Percentiles rank a stretch among this genome's conserved stretches.
Evolutionary conservation across 2,797 vertebrate species (phyloP).

Genomic region (Catamblyrhynchus diadema): DNA sequence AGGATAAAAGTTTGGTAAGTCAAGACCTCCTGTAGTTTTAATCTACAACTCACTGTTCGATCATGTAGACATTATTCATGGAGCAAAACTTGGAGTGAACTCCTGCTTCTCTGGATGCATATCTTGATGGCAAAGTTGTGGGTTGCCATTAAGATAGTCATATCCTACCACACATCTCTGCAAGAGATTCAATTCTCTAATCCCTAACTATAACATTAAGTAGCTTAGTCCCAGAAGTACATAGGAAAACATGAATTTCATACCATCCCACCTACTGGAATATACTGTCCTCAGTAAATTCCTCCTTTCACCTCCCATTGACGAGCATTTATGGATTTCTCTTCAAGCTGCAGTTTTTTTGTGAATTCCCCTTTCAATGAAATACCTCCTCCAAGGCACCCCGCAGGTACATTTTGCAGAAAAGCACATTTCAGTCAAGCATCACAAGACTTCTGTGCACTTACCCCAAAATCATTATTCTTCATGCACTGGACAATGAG

Average conservation of each 20-base stretch:
- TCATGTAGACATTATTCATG: neutral
- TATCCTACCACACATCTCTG: neutral
- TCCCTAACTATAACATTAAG: neutral
- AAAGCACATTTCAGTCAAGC: neutral
- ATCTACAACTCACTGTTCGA: neutral
- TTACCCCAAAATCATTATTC: neutral
- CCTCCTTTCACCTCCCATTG: neutral
- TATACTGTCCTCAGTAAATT: neutral
- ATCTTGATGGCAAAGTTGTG: neutral
- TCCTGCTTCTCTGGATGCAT: neutral
- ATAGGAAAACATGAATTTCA: neutral
- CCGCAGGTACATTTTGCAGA: neutral
- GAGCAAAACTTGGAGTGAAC: neutral
- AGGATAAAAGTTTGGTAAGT: neutral
- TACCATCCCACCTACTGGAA: neutral
- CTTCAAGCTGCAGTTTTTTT: neutral
- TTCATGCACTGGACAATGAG: neutral
- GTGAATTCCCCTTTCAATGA: neutral
- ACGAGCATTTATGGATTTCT: neutral
- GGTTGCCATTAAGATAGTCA: neutral
- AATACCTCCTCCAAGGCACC: neutral
- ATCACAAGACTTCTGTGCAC: neutral
- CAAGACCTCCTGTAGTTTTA: neutral
- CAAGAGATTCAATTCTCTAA: neutral
- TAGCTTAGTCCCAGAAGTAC: neutral